Conservation (phyloP, 2,797 vertebrate genomes). For the Argya squamiceps region DNA sequence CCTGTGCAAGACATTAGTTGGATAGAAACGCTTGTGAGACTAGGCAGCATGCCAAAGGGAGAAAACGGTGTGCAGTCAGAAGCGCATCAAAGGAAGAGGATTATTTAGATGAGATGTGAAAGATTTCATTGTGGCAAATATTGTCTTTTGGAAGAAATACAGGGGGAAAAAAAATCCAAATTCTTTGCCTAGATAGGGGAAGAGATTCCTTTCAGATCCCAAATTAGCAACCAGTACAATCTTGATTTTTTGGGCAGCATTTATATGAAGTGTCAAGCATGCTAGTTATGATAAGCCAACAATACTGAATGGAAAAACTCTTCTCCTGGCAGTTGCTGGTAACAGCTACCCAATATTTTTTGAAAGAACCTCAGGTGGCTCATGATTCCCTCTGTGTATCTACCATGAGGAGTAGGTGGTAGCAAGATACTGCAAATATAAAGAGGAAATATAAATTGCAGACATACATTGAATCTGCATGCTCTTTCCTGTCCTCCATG, state of each 20-base stretch:
- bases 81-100: background rate
- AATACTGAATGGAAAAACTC: background rate
- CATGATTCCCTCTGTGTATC: background rate
- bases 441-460: background rate
- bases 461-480: background rate
- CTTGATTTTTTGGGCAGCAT: background rate
- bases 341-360: background rate
- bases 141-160: background rate
- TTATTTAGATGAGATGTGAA: background rate
- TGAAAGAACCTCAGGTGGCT: background rate
- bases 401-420: background rate
- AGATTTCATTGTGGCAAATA: background rate
- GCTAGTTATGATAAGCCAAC: background rate
- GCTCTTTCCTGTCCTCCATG: background rate
- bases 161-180: fast-evolving
- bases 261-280: background rate
- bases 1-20: background rate
- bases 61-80: background rate
- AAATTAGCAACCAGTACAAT: background rate
- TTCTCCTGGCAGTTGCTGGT: background rate
- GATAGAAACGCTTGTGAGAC: background rate
- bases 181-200: background rate
- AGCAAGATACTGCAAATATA: background rate
- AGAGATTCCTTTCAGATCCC: background rate
- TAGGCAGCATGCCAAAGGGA: background rate